Evolutionary conservation across 2,888 invertebrate genomes (phyloP).

Genomic region (Danaus chrysippus): DNA sequence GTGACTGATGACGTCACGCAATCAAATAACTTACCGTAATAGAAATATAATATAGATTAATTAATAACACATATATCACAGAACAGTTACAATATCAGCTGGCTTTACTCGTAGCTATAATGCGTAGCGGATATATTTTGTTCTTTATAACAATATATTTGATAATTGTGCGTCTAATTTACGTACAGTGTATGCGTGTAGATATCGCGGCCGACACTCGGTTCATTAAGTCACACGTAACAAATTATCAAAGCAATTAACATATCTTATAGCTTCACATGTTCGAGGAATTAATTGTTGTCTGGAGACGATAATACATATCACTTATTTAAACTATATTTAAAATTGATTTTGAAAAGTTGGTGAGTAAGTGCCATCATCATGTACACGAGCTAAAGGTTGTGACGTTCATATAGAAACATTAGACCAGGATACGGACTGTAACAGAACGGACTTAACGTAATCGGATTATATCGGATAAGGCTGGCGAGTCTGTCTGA

Average conservation of each 20-base stretch:
- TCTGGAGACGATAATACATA: slow-evolving; percentile 10
- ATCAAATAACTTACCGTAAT: not conserved
- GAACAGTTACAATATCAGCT: not conserved
- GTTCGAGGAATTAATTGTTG: slow-evolving; percentile 32
- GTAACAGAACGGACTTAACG: too few relatives aligned
- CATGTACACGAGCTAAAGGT: too few relatives aligned
- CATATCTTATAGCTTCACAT: slow-evolving; percentile 32
- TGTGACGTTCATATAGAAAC: too few relatives aligned
- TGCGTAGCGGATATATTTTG: not conserved
- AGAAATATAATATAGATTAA: not conserved
- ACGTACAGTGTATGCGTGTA: too few relatives aligned
- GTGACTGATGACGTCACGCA: not conserved
- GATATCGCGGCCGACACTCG: too few relatives aligned
- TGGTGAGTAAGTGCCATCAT: too few relatives aligned
- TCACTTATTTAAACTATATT: not conserved
- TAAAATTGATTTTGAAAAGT: not conserved
- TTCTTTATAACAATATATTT: too few relatives aligned
- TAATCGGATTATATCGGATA: not conserved
- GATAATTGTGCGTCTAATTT: too few relatives aligned
- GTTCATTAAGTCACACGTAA: slow-evolving; percentile 13
- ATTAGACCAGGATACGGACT: too few relatives aligned
- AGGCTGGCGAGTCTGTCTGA: not conserved
- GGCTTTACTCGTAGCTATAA: not conserved
- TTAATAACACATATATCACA: not conserved
- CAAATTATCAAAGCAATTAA: slow-evolving; percentile 45